Base-by-base conservation (phyloP, 1,140 invertebrate genomes). In the Octopus sinensis region DNA sequence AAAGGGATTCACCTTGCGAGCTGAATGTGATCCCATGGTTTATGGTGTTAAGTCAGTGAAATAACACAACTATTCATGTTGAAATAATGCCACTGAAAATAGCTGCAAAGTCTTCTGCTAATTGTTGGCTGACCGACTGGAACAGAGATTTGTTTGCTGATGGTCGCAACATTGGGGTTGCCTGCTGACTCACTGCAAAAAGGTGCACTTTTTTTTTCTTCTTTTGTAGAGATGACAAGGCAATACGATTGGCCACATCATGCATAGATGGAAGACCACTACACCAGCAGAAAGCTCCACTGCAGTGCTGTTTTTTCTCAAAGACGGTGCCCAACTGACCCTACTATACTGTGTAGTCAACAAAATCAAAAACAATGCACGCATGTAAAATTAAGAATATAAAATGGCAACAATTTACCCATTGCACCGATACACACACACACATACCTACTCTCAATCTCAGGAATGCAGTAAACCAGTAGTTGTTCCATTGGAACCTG, bases 281-380 rank as follows among this genome's bases (percentile, higher is more conserved):
- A 81, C 84, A 83, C 23, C 23, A 23, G 23, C 23, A 23, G 23
- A 23, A 23, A 23, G 23, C 23, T 23, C 23, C 23, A 23, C 23
- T 23, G 23, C 23, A 23, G 23, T 23, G 23, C 23, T 23, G 23
- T 23, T 23, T 23, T 23, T 23, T 23, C 23, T 23, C 23, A 23
- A 23, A 23, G 23, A 23, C 23, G 23, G 23, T 23, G 23, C 23
- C 23, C 23, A 23, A 23, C 23, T 23, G 23, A 23, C 23, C 23
- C 23, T 23, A 23, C 23, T 23, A 23, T 23, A 23, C 23, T 23
- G 23, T 23, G 23, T 23, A 23, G 23, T 23, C 23, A 23, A 23
- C 23, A 23, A 23, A 23, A 23, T 23, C 23, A 23, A 23, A 23
- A 23, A 23, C 23, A 23, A 23, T 23, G 23, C 23, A 23, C 23